These are phyloP conservation scores for Geodia barretti DNA, from an alignment of 37 sponge, comb jelly and placozoan species.

Conservation along the genomic window DNA sequence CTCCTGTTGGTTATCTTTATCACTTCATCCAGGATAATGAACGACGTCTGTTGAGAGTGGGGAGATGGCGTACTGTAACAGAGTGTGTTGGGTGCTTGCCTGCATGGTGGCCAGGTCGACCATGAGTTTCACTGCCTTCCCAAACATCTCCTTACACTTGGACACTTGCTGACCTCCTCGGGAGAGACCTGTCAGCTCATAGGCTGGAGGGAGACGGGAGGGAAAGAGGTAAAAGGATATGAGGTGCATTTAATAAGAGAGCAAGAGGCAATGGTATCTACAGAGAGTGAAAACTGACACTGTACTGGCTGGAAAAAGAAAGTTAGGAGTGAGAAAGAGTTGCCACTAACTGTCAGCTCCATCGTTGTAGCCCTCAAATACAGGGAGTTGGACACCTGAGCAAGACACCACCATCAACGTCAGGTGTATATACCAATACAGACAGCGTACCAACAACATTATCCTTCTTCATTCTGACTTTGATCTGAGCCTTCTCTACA, in stretches of 20 bases:
- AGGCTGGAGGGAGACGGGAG: slow-evolving; percentile 47
- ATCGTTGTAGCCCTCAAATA: slow-evolving; percentile 84
- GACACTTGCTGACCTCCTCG: slow-evolving; percentile 93
- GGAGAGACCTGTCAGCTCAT: slow-evolving; percentile 87
- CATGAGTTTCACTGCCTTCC: slow-evolving; percentile 89
- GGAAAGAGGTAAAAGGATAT: neutral
- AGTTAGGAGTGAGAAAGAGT: no score
- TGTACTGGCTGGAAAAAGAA: no score
- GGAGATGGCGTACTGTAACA: neutral
- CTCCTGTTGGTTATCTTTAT: slow-evolving; percentile 99
- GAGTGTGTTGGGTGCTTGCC: slow-evolving; percentile 17
- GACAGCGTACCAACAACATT: slow-evolving; percentile 90
- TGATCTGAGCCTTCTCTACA: slow-evolving; percentile 95
- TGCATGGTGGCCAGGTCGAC: slow-evolving; percentile 95
- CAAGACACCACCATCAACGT: slow-evolving; percentile 2
- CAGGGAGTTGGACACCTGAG: slow-evolving; percentile 80
- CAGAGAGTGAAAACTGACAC: neutral
- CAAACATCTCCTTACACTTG: slow-evolving; percentile 92
- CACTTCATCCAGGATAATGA: slow-evolving; percentile 96
- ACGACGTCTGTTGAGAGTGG: slow-evolving; percentile 79
- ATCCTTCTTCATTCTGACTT: slow-evolving; percentile 86
- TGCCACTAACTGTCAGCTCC: slow-evolving; percentile 77
- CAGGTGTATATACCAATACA: neutral
- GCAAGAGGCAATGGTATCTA: neutral
- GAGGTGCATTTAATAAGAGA: no score